Evolutionary conservation across 1,140 invertebrate species (phyloP).

Genomic region (Glossosoma conforme): DNA sequence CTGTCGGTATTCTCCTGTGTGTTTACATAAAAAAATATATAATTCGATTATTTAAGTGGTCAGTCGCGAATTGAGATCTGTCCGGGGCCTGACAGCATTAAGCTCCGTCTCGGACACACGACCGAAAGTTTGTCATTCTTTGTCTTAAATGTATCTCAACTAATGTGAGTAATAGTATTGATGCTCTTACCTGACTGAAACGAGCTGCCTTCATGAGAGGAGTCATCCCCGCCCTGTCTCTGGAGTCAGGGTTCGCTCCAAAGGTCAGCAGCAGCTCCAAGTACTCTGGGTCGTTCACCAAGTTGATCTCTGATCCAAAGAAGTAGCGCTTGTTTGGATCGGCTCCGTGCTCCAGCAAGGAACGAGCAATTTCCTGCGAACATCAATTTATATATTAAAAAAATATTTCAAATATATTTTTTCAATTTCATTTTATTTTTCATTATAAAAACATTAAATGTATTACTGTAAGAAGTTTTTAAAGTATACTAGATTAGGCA

Average conservation of each 20-base stretch:
- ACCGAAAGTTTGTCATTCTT: too few species aligned
- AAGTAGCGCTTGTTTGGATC: slow-evolving; percentile 80
- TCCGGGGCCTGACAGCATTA: too few species aligned
- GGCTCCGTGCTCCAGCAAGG: slow-evolving; percentile 65
- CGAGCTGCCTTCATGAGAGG: slow-evolving; percentile 84
- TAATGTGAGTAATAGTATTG: too few species aligned
- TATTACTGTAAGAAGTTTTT: too few species aligned
- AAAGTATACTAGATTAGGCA: too few species aligned
- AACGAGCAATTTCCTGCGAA: slow-evolving; percentile 57
- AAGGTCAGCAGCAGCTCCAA: slow-evolving; percentile 76
- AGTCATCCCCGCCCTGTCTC: slow-evolving; percentile 76
- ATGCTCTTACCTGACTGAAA: slow-evolving; percentile 59
- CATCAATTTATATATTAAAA: neutral
- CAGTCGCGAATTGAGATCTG: too few species aligned
- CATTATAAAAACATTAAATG: too few species aligned
- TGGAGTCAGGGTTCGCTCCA: slow-evolving; percentile 81
- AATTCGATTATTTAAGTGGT: too few species aligned
- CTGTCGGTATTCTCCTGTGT: too few species aligned
- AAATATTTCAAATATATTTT: neutral
- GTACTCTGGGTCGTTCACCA: slow-evolving; percentile 77
- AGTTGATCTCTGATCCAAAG: slow-evolving; percentile 85
- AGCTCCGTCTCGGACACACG: too few species aligned
- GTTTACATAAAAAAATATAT: too few species aligned
- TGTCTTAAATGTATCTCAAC: too few species aligned
- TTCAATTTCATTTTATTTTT: slow-evolving; percentile 2